A percentile compares a stretch with the other conserved stretches of the same genome.
These are phyloP conservation scores for Hemithea aestivaria DNA, from an alignment of 2,888 invertebrate genomes.

Conservation along the genomic window DNA sequence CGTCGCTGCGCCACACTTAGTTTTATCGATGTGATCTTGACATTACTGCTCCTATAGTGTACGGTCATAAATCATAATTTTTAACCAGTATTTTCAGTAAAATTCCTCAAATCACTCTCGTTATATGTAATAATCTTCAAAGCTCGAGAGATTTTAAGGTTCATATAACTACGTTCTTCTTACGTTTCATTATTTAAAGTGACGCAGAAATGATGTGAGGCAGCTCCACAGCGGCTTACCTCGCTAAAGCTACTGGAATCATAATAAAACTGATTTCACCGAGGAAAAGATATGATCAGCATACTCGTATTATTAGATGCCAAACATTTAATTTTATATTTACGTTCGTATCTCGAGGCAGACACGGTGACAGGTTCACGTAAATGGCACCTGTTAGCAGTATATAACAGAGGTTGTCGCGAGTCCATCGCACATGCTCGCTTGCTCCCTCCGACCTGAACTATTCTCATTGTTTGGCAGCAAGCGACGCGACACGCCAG, in stretches of 20 bases:
- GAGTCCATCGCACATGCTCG: conserved; percentile 35
- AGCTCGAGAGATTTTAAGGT: no score
- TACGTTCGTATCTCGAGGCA: conserved; percentile 29
- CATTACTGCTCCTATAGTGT: no score
- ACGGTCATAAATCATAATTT: no score
- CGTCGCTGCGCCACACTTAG: no score
- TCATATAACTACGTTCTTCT: no score
- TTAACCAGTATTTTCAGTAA: no score
- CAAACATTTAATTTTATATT: conserved; percentile 43
- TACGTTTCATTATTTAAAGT: no score
- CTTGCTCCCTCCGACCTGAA: conserved; percentile 25
- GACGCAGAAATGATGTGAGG: no score
- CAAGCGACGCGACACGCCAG: conserved; percentile 10
- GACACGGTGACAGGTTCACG: conserved; percentile 44
- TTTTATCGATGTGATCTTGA: no score
- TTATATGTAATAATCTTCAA: no score
- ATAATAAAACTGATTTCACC: conserved; percentile 11
- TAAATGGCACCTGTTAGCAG: conserved; percentile 51
- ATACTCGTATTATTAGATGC: conserved; percentile 37
- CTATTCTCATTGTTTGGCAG: conserved; percentile 63
- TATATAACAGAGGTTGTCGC: conserved; percentile 52
- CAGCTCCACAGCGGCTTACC: conserved; percentile 5
- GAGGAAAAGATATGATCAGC: conserved; percentile 18
- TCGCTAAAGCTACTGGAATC: conserved; percentile 7
- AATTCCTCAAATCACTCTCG: no score